Conservation (phyloP, 1,140 invertebrate genomes). For the Augochlora pura region DNA sequence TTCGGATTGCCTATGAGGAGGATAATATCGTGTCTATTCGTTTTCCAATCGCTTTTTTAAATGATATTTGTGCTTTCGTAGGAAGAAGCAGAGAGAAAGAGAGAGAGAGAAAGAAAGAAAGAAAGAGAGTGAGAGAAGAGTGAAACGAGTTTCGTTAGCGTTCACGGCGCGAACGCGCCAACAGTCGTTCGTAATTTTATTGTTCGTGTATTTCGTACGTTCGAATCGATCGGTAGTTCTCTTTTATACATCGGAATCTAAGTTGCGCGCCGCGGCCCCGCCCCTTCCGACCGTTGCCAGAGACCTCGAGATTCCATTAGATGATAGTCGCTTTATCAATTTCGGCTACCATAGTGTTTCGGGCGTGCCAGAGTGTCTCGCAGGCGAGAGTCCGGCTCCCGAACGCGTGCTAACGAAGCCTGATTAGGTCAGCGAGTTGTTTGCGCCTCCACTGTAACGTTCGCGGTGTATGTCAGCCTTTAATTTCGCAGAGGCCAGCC, state of each 20-base stretch:
- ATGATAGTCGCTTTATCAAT: background rate
- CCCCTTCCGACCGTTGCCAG: background rate
- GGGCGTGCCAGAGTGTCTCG: background rate
- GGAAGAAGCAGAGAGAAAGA: background rate
- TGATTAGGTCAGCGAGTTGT: background rate
- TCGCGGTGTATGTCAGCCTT: background rate
- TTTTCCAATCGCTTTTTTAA: conserved; percentile 48
- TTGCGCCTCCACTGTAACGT: background rate
- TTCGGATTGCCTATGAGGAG: conserved; percentile 61
- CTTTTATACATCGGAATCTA: conserved; percentile 13
- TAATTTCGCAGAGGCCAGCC: background rate
- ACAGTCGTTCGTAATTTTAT: conserved; percentile 33
- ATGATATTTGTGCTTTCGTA: conserved; percentile 20
- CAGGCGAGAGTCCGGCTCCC: background rate
- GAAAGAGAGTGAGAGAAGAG: too few relatives aligned
- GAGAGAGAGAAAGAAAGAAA: too few relatives aligned
- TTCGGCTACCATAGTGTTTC: background rate
- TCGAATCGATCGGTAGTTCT: background rate
- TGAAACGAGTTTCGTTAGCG: too few relatives aligned
- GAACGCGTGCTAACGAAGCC: background rate
- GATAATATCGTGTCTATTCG: conserved; percentile 44
- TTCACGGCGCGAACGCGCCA: background rate
- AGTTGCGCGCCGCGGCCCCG: background rate
- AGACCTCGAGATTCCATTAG: background rate
- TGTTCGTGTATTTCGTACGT: conserved; percentile 16